Evolutionary conservation across 1,140 invertebrate genomes (phyloP), one percentile per base, ranked within the genome.

Genomic region (Dryas iulia): DNA sequence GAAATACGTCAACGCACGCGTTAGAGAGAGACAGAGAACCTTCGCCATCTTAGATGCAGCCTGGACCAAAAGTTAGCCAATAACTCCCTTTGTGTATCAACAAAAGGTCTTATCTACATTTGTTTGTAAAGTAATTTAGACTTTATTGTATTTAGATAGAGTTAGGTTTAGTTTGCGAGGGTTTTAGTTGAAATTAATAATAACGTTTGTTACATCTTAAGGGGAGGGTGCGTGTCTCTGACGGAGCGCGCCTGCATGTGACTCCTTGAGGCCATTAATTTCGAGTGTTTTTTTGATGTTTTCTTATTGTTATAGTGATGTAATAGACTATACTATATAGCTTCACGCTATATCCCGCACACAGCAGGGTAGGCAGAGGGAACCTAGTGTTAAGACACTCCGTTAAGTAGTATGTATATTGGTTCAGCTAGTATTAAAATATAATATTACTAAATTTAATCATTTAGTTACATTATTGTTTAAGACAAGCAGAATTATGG

Each of bases 1-100:
- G 56, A 63, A 21, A 71, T 71, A 79, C 25, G 6, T 8, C 52
- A 23, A 65, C 56, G 28, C 58, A 53, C 52, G 52, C 52, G 76
- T 62, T 74, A 12, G 60, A 79, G 72, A 73, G 73, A 79, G 79
- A 78, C 53, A 60, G 71, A 64, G 65, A 66, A 54, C 75, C 79
- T 73, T 79, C 87, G 87, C 87, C 87, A 90, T 86, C 87, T 87
- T 88, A 87, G 87, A 86, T 88, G 87, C 87, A 88, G 81, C 77
- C 79, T 79, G 84, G 84, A 89, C 86, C 86, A 84, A 80, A 88
- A 89, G 79, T 89, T 84, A 84, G 84, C 86, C 84, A 86, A 89
- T 89, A 87, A 89, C 81, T 77, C 71, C 65, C 71, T 72, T 77
- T 69, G 72, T 72, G 33, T 52, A 47, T 63, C 53, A 59, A 78